Base-by-base conservation (phyloP, 2,888 invertebrate species). In the Ormyrus pomaceus region DNA sequence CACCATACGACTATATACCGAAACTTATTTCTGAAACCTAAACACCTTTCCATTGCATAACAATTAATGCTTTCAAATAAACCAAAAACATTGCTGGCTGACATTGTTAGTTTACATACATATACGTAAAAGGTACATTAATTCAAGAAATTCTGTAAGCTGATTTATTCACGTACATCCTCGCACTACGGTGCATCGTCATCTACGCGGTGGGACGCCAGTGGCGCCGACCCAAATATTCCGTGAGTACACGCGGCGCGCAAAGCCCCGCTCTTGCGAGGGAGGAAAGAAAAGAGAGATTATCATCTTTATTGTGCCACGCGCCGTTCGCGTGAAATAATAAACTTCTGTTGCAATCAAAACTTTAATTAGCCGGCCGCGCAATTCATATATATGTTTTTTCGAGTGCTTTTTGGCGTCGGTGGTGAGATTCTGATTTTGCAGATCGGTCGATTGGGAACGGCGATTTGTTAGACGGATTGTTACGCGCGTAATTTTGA, bases 151-250 rank as follows among this genome's bases (percentile, higher is more conserved):
- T 34, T 34, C 34, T 34, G 4, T 9, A 45, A 62, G 34, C 45
- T 58, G 53, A 64, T 70, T 70, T 51, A 64, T 65, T 10, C 10
- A 6, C 7, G 34, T 3, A 34, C 34, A 34, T 34, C 34, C 34
- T 34, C 34, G 34, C 4, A 34, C 34, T 34, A 34, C 3, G 34
- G 34, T 34, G 34, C 34, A 34, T 34, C 50, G 74, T 65, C 68
- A 68, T 19, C 48, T n/a, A n/a, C 68, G 8, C 66, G n/a, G 53
- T 45, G 55, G 70, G 66, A 72, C 45, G 58, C 45, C 13, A 11
- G 46, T 79, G 74, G 69, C 65, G 75, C 65, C 75, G 75, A 79
- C 75, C 75, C 75, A 76, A 80, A 79, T 80, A 65, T 59, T 56
- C 0, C 65, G 11, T 19, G 19, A 51, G 51, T 72, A 8, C 11